Percentiles rank a stretch among this genome's conserved stretches.
Evolutionary conservation across 1,140 invertebrate species (phyloP).

Genomic region (Chymomyza costata): DNA sequence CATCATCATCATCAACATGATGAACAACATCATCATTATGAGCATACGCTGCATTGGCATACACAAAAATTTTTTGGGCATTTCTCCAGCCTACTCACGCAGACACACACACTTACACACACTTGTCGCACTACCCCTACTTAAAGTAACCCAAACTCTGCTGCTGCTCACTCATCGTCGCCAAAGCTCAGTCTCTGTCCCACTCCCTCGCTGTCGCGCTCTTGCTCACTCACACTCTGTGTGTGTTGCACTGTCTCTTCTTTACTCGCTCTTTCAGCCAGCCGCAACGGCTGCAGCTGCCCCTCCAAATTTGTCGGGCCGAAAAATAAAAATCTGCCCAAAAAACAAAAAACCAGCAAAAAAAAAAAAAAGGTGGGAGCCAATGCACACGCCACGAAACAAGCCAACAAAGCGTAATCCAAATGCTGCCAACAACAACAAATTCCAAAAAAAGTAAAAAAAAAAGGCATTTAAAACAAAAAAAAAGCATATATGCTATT

Average conservation of each 20-base stretch:
- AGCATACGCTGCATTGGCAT: slow-evolving; percentile 10
- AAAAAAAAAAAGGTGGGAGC: slow-evolving; percentile 23
- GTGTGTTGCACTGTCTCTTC: neutral
- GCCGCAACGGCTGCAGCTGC: slow-evolving; percentile 15
- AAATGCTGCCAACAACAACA: slow-evolving; percentile 35
- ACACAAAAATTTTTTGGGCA: slow-evolving; percentile 1
- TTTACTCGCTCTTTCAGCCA: slow-evolving; percentile 23
- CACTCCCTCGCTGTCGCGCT: slow-evolving; percentile 3
- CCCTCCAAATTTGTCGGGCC: slow-evolving; percentile 35
- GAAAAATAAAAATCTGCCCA: slow-evolving; percentile 73
- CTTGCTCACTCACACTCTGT: slow-evolving; percentile 11
- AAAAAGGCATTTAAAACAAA: no score
- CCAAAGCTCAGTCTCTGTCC: slow-evolving; percentile 16
- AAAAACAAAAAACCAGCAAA: slow-evolving; percentile 34
- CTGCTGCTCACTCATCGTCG: no score
- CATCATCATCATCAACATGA: slow-evolving; percentile 32
- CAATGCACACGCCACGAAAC: slow-evolving; percentile 25
- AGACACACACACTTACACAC: slow-evolving; percentile 5
- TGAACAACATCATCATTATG: slow-evolving; percentile 22
- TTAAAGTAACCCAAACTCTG: slow-evolving; percentile 43
- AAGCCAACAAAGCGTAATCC: slow-evolving; percentile 62
- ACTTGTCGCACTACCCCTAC: slow-evolving; percentile 54
- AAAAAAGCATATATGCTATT: slow-evolving; percentile 40
- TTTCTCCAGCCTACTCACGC: slow-evolving; percentile 18
- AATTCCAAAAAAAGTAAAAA: slow-evolving; percentile 16